Base-by-base conservation (phyloP, 2,797 vertebrate genomes). In the Oophaga sylvatica region DNA sequence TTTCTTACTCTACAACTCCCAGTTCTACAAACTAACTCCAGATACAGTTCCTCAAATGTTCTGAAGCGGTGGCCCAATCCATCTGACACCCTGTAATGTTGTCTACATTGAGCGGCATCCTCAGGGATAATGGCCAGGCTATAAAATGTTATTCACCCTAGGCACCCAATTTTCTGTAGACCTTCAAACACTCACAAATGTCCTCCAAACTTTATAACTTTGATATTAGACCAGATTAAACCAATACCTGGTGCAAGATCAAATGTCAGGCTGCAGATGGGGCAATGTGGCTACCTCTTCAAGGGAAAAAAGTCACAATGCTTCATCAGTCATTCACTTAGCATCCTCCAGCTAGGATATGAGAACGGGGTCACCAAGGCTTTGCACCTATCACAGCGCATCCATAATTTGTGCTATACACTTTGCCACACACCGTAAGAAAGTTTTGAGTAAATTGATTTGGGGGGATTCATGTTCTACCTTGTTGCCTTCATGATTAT, bases 31-130 rank as follows among this genome's bases (percentile, higher is more conserved):
- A 75, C 41, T 6, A 22, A 75, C 48, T 45, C 71, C 48, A 41
- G 71, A 75, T 53, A 75, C 35, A 75, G 71, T 45, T 75, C 41
- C 22, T 75, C 71, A 75, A 53, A 75, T 75, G 41, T 53, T 75
- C 71, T 75, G 19, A 53, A 75, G n/a, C 20, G 53, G 41, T 75
- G 41, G 41, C 41, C 71, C 71, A 53, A 75, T 75, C 20, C 41
- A 75, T 75, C 41, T n/a, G 20, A n/a, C 41, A 5, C 22, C 71
- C 71, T n/a, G 71, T 53, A 75, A 75, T n/a, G 20, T 10, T 75
- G 4, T 53, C 10, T 9, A 13, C 11, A 73, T 45, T 73, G 17
- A 45, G 19, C 17, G 5, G 17, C 22, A 22, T 75, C 71, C 19
- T 75, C 7, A 15, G 71, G 71, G 41, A 75, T 75, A 73, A 22